These are phyloP conservation scores for Parascotia fuliginaria DNA, from an alignment of 2,888 invertebrate species.

Conservation along the genomic window DNA sequence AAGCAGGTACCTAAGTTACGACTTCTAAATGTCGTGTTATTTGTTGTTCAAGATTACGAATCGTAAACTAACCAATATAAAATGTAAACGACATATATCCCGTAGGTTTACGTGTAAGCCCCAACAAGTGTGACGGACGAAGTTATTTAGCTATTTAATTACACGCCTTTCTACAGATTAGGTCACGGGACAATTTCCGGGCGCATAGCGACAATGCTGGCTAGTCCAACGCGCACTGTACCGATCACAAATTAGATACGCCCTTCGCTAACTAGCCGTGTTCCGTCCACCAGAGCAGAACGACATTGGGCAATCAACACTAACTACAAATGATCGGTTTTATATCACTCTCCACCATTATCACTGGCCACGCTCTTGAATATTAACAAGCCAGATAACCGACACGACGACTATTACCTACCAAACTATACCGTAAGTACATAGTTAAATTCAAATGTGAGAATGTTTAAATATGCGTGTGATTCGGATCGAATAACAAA, in stretches of 20 bases:
- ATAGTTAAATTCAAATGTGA: slow-evolving; percentile 60
- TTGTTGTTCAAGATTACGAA: neutral
- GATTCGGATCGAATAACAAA: slow-evolving; percentile 76
- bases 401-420: slow-evolving; percentile 44
- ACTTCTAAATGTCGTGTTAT: neutral
- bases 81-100: neutral
- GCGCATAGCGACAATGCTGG: slow-evolving; percentile 49
- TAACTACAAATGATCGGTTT: slow-evolving; percentile 43
- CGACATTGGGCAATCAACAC: slow-evolving; percentile 53
- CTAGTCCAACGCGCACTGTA: slow-evolving; percentile 34
- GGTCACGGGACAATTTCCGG: slow-evolving; percentile 68
- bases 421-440: slow-evolving; percentile 43
- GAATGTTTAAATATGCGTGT: slow-evolving; percentile 72
- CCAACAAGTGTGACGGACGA: slow-evolving; percentile 50
- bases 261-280: slow-evolving; percentile 49
- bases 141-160: slow-evolving; percentile 68
- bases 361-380: slow-evolving; percentile 38
- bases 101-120: neutral
- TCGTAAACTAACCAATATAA: neutral
- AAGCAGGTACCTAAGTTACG: neutral
- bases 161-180: slow-evolving; percentile 68
- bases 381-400: slow-evolving; percentile 41
- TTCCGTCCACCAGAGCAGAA: slow-evolving; percentile 47
- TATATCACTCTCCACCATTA: slow-evolving; percentile 31
- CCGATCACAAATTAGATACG: slow-evolving; percentile 55